Evolutionary conservation across 2,797 vertebrate genomes (phyloP).

Genomic region (Rhinoraja longicauda): DNA sequence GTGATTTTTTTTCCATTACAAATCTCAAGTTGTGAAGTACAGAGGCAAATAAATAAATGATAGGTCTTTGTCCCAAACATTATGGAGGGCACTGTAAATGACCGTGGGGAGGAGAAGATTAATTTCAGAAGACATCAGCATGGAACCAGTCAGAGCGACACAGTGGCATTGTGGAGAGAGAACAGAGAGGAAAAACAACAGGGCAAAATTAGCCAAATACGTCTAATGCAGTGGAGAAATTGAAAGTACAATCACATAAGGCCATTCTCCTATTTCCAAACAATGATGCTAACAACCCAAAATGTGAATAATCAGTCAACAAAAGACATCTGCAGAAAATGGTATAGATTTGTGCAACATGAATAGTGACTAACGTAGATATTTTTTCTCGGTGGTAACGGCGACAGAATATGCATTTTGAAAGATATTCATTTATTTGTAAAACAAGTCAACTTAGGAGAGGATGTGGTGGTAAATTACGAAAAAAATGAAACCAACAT

Average conservation of each 20-base stretch:
- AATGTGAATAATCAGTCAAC: background rate
- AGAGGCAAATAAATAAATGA: too few relatives aligned
- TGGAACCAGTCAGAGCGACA: background rate
- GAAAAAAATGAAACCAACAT: background rate
- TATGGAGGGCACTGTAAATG: too few relatives aligned
- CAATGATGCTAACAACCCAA: background rate
- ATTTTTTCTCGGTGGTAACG: background rate
- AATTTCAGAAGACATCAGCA: background rate
- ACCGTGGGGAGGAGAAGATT: background rate
- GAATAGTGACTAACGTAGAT: background rate
- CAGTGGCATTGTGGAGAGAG: background rate
- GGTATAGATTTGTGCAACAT: background rate
- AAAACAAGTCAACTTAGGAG: background rate
- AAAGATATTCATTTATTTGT: background rate
- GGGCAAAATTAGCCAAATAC: background rate
- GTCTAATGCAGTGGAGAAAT: background rate
- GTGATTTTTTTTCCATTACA: too few relatives aligned
- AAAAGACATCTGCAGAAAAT: background rate
- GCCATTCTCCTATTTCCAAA: background rate
- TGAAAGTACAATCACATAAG: background rate
- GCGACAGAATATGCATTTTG: background rate
- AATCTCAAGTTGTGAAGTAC: too few relatives aligned
- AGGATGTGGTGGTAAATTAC: background rate
- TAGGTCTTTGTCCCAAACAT: too few relatives aligned
- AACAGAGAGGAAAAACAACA: background rate